Base-by-base conservation (phyloP, 1,140 invertebrate genomes). In the Harlomillsia oculata region DNA sequence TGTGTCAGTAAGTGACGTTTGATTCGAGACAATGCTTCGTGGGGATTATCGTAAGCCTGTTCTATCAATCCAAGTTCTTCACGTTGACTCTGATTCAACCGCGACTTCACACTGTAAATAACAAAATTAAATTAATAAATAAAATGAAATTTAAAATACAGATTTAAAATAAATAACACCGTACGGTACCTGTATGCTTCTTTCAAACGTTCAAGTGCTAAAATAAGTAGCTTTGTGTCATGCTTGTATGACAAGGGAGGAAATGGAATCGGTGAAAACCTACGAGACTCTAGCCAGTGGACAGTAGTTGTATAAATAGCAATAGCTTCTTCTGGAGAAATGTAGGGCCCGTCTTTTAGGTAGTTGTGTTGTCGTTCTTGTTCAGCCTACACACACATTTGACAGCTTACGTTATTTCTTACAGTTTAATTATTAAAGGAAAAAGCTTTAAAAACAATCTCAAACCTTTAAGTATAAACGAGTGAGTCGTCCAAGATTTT, bases 351-450 rank as follows among this genome's bases (percentile, higher is more conserved):
- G 75, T 99, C 94, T 79, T 96, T 99, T 56, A 99, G 74, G 72
- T 99, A 99, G 72, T 99, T 99, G 68, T 99, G 96, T 67, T 99
- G 97, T 29, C 97, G 75, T 72, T 99, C 97, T 74, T 99, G 97
- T 73, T 99, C 97, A 2, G 96, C 89, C 55, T 62, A n/a, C n/a
- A n/a, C n/a, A n/a, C n/a, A n/a, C n/a, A n/a, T n/a, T n/a, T n/a
- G n/a, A n/a, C n/a, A n/a, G n/a, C n/a, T n/a, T n/a, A n/a, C n/a
- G n/a, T n/a, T n/a, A n/a, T n/a, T n/a, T n/a, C n/a, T n/a, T n/a
- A n/a, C n/a, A n/a, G 25, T 16, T 26, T 25, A 11, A 6, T n/a
- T 34, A 50, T 18, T 6, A 36, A 34, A 50, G 30, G 40, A 48
- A 36, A 49, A 48, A 39, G 3, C 53, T 44, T 23, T 45, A 20